These are phyloP conservation scores for Stomatorhinus walkeri DNA, from an alignment of 2,797 vertebrate genomes.

Conservation along the genomic window DNA sequence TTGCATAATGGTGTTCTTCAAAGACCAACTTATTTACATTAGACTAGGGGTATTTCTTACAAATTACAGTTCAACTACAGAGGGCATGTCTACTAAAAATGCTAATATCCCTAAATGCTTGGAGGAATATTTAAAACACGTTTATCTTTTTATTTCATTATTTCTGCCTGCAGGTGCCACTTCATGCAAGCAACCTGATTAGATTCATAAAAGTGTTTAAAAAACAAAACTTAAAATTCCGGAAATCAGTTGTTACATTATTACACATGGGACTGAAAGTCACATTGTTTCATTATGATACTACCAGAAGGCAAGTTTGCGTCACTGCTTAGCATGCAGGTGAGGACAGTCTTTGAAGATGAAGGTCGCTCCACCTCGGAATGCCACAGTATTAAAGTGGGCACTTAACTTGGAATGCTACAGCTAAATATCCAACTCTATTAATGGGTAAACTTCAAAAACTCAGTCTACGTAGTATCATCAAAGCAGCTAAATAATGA, in stretches of 20 bases:
- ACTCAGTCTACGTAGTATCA: background rate
- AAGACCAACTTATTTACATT: background rate
- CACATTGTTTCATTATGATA: background rate
- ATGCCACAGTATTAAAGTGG: background rate
- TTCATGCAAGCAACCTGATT: background rate
- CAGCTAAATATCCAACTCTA: background rate
- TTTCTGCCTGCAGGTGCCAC: conserved; percentile 4
- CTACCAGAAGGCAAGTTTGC: background rate
- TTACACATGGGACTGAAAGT: background rate
- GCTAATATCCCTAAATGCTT: background rate
- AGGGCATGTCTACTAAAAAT: background rate
- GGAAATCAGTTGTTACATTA: background rate
- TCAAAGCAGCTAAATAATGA: background rate
- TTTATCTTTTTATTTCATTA: conserved; percentile 9
- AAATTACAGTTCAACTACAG: conserved; percentile 4
- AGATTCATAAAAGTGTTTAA: background rate
- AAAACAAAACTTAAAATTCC: background rate
- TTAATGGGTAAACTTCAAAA: background rate
- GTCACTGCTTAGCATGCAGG: background rate
- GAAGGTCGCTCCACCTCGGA: background rate
- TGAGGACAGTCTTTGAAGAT: background rate
- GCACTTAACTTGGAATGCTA: background rate
- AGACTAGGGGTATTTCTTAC: background rate
- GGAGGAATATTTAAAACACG: conserved; percentile 3
- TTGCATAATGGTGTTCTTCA: background rate